phyloP scores from a whole-genome alignment of 1,140 invertebrate genomes.

The Diachasmimorpha longicaudata region DNA sequence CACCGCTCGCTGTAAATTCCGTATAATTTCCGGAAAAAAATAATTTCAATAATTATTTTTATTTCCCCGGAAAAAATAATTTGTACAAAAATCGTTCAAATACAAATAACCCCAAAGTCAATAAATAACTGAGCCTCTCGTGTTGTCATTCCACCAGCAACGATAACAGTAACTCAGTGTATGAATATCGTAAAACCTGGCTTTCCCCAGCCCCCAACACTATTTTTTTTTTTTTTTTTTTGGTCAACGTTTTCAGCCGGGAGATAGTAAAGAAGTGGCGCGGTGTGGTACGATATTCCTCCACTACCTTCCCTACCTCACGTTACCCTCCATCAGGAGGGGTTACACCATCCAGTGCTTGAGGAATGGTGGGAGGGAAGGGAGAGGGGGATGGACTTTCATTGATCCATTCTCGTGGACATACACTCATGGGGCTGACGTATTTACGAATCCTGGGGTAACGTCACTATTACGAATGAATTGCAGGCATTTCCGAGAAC shows the following conservation, averaged over 20 bases:
- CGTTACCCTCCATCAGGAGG: conserved; percentile 5
- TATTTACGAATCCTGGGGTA: conserved; percentile 44
- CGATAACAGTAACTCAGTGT: no score
- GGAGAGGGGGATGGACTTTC: conserved; percentile 53
- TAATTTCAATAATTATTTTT: no score
- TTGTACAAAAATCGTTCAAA: no score
- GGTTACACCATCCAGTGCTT: conserved; percentile 26
- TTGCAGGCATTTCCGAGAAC: neutral
- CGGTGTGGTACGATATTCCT: conserved; percentile 48
- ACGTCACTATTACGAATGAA: conserved; percentile 12
- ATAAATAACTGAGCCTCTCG: no score
- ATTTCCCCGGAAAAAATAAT: no score
- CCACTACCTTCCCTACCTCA: conserved; percentile 13
- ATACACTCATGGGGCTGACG: conserved; percentile 37
- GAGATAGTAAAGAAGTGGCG: conserved; percentile 45
- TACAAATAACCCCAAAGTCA: no score
- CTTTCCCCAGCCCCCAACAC: neutral
- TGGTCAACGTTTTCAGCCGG: conserved; percentile 49
- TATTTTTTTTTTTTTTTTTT: conserved; percentile 23
- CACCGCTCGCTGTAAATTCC: no score
- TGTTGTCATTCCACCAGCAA: no score
- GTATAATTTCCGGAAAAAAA: no score
- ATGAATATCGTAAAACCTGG: no score
- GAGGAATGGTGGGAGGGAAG: no score
- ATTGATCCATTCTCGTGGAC: conserved; percentile 57